These are phyloP conservation scores for Phylloscopus trochilus DNA, from an alignment of 2,113 vertebrate species.

Conservation along the genomic window DNA sequence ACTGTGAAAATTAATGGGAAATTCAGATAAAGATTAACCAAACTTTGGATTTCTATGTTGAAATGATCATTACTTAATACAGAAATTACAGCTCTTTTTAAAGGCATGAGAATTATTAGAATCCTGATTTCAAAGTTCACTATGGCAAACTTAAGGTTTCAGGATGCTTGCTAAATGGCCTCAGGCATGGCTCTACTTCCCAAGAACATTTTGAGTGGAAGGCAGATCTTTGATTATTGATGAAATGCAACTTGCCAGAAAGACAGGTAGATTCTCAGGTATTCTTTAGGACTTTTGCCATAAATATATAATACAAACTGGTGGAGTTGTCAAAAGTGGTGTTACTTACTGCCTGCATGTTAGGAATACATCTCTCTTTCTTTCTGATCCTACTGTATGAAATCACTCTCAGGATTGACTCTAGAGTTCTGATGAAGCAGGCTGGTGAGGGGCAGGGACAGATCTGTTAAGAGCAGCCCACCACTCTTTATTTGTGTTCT, in stretches of 20 bases:
- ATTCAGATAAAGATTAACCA: background rate
- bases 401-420: accelerated
- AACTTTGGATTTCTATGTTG: background rate
- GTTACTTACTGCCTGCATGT: background rate
- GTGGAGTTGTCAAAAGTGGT: background rate
- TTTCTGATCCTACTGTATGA: background rate
- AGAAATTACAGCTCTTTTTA: background rate
- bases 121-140: background rate
- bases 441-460: background rate
- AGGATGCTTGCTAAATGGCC: background rate
- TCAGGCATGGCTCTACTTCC: background rate
- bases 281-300: background rate
- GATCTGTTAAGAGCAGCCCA: background rate
- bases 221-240: background rate
- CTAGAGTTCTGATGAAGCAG: background rate
- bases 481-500: background rate
- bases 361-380: background rate
- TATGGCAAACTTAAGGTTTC: background rate
- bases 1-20: background rate
- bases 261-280: background rate
- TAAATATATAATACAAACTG: background rate
- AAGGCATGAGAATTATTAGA: background rate
- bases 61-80: background rate
- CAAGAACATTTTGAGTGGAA: background rate
- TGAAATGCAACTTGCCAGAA: background rate